phyloP scores from a whole-genome alignment of 2,113 vertebrate species.

The Percina caprodes region DNA sequence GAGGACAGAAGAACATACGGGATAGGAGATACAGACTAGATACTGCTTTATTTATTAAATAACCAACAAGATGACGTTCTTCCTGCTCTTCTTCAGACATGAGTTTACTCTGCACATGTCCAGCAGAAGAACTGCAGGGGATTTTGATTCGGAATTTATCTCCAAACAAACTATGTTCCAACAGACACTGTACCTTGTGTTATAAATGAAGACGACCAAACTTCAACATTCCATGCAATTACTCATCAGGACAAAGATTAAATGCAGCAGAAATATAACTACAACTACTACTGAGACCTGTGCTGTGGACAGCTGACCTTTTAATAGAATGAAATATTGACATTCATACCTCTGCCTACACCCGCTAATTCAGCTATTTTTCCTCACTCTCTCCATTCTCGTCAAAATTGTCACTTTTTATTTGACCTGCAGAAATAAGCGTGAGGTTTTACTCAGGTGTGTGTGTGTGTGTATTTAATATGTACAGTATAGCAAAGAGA shows the following conservation, averaged over 20 bases:
- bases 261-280: neutral
- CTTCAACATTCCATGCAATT: neutral
- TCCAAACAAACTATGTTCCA: neutral
- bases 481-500: neutral
- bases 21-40: no score
- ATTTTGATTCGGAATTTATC: neutral
- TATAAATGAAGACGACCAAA: neutral
- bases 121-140: neutral
- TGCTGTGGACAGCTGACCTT: neutral
- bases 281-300: neutral
- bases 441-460: neutral
- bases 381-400: neutral
- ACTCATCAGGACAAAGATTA: neutral
- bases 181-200: neutral
- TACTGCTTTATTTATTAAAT: no score
- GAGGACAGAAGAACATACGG: no score
- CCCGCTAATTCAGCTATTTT: neutral
- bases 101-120: neutral
- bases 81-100: no score
- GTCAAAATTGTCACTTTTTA: slow-evolving; percentile 1
- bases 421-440: neutral
- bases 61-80: no score
- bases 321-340: neutral
- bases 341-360: neutral
- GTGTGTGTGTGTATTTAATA: neutral